Conservation (phyloP, 2,113 vertebrate species). For the Sander vitreus region DNA sequence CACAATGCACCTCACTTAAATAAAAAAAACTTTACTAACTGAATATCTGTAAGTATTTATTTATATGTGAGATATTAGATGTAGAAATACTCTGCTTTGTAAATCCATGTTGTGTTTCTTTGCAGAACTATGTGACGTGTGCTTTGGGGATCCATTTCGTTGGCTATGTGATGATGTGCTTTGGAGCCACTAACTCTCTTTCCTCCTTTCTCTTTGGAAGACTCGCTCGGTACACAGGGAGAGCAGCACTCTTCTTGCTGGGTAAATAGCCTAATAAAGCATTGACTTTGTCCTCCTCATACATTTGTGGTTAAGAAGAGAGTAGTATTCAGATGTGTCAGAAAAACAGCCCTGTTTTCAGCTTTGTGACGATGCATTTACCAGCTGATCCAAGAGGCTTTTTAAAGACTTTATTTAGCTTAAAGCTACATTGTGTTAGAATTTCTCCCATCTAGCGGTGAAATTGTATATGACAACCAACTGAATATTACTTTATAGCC, state of each 20-base stretch:
- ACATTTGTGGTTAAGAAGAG: background rate
- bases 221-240: slow-evolving; percentile 87
- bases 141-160: slow-evolving; percentile 91
- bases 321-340: too few species aligned
- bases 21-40: background rate
- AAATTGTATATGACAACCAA: too few species aligned
- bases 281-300: background rate
- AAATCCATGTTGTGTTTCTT: slow-evolving; percentile 17
- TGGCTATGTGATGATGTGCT: slow-evolving; percentile 95
- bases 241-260: slow-evolving; percentile 85
- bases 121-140: slow-evolving; percentile 92
- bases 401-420: too few species aligned
- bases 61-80: background rate
- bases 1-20: too few species aligned
- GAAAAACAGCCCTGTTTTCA: too few species aligned
- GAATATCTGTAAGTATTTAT: background rate
- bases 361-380: too few species aligned
- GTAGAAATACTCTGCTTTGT: background rate
- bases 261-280: slow-evolving; percentile 80
- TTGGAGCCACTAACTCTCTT: slow-evolving; percentile 88
- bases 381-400: too few species aligned
- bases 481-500: too few species aligned
- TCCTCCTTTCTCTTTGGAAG: slow-evolving; percentile 89
- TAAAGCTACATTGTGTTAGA: too few species aligned
- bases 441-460: too few species aligned